phyloP scores from a whole-genome alignment of 1,140 invertebrate genomes.

The Pararge aegeria region DNA sequence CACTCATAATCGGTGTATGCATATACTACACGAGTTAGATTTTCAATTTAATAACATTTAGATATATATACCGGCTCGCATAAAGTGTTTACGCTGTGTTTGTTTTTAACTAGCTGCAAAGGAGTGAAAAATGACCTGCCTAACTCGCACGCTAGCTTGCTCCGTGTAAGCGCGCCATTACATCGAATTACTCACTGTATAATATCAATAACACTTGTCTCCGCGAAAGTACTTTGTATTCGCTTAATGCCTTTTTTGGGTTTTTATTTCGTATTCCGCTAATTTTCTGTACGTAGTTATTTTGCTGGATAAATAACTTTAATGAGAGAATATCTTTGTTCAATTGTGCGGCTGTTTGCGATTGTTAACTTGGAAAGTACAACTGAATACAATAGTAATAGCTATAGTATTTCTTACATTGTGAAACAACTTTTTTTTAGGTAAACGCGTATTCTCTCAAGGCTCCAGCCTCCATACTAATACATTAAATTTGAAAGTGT shows the following conservation, averaged over 20 bases:
- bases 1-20: no score
- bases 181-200: slow-evolving; percentile 14
- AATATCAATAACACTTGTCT: slow-evolving; percentile 43
- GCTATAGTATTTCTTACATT: neutral
- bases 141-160: neutral
- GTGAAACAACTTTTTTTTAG: neutral
- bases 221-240: slow-evolving; percentile 27
- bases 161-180: neutral
- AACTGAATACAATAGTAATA: no score
- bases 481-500: no score
- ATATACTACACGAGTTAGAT: no score
- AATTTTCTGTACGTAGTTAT: neutral
- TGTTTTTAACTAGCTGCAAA: no score
- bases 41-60: no score
- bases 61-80: no score
- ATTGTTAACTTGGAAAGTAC: neutral
- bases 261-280: slow-evolving; percentile 3
- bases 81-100: no score
- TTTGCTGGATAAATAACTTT: slow-evolving; percentile 3
- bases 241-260: neutral
- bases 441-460: no score
- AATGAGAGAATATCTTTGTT: slow-evolving; percentile 4
- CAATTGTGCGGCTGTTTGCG: neutral
- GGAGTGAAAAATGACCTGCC: neutral
- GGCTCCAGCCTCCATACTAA: no score